phyloP scores from a whole-genome alignment of 2,888 invertebrate species.

The Cancer borealis region DNA sequence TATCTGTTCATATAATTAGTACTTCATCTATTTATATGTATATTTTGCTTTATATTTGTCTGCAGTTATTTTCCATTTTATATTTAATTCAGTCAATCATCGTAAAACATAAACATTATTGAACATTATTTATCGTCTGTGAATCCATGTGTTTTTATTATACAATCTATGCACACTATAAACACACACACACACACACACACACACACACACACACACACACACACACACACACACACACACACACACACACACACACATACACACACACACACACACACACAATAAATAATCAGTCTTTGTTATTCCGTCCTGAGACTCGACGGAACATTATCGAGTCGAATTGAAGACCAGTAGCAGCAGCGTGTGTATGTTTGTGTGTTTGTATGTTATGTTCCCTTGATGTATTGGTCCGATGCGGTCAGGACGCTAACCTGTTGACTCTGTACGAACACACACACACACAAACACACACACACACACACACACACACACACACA shows the following conservation, averaged over 20 bases:
- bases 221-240: conserved; percentile 17
- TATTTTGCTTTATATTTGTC: background rate
- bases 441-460: background rate
- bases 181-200: conserved; percentile 8
- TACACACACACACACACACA: background rate
- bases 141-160: background rate
- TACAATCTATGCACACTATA: background rate
- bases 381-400: too few relatives aligned
- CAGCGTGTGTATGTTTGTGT: too few relatives aligned
- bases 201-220: conserved; percentile 20
- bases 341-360: too few relatives aligned
- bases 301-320: too few relatives aligned
- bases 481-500: conserved; percentile 20
- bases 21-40: background rate
- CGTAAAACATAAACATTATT: too few relatives aligned
- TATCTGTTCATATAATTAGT: background rate
- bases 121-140: too few relatives aligned
- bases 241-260: conserved; percentile 37
- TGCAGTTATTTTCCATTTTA: background rate
- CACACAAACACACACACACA: background rate
- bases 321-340: too few relatives aligned
- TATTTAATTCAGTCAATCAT: background rate
- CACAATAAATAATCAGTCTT: background rate
- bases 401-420: too few relatives aligned
- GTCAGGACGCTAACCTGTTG: too few relatives aligned